These are phyloP conservation scores for Seriola quinqueradiata DNA, from an alignment of 2,113 vertebrate species.

Conservation along the genomic window DNA sequence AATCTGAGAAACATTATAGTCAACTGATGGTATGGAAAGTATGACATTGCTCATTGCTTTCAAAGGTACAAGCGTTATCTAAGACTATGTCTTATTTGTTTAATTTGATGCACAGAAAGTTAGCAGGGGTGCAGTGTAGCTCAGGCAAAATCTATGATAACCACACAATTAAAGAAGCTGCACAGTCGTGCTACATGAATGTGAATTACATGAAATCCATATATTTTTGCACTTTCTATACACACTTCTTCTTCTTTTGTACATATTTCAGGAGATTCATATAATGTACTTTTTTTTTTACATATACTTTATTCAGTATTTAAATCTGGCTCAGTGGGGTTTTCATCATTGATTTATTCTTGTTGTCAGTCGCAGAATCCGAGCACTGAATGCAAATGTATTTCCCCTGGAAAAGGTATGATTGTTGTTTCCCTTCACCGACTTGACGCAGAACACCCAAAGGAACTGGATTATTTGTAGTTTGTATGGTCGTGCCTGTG, in stretches of 20 bases:
- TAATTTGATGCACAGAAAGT: not conserved
- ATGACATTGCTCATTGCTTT: not conserved
- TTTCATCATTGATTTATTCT: not conserved
- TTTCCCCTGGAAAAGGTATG: not conserved
- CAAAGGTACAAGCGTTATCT: not conserved
- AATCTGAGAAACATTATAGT: not conserved
- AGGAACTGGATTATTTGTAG: conserved; percentile 27
- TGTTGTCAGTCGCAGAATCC: not conserved
- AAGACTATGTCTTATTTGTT: not conserved
- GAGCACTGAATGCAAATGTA: conserved; percentile 3
- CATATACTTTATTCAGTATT: not conserved
- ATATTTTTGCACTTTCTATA: not conserved
- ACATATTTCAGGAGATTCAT: not conserved
- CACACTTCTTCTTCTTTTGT: not conserved
- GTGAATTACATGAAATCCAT: not conserved
- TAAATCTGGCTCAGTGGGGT: not conserved
- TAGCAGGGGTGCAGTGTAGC: not conserved
- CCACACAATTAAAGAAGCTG: not conserved
- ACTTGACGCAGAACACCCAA: conserved; percentile 23
- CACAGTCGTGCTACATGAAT: not conserved
- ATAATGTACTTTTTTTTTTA: not conserved
- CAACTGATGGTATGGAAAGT: not conserved
- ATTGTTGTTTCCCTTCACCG: not conserved
- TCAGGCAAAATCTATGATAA: not conserved
- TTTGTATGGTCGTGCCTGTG: not conserved